Base-by-base conservation (phyloP, 2,888 invertebrate species). In the Hofmannophila pseudospretella region DNA sequence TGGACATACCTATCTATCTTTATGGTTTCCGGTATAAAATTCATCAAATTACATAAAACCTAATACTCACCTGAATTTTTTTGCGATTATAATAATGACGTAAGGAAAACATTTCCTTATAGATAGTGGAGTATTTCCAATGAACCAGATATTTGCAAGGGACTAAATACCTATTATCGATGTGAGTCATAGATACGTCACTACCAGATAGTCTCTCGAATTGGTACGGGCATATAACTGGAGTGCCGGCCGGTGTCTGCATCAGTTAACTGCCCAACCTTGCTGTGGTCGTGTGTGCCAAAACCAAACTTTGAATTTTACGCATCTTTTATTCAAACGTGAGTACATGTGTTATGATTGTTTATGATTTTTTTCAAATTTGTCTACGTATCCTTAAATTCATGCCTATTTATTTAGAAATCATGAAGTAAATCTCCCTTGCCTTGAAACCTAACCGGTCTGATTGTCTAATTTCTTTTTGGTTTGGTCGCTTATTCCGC, bases 101-200 rank as follows among this genome's bases (percentile, higher is more conserved):
- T 16, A 34, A 34, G 39, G 39, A 39, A 39, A 39, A 28, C 8
- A 22, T 27, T 32, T 11, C 32, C n/a, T n/a, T 4, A 32, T 28
- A 14, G 28, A 32, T 22, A 34, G 25, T 9, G 25, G n/a, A 13
- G 5, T 7, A 10, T 22, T 32, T 22, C 22, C 32, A 32, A 8
- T 22, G 22, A 20, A 30, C 9, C n/a, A 25, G 4, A 9, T 25
- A 9, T 8, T 20, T 25, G 9, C n/a, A 11, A 27, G 10, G 11
- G 7, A 27, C 5, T 27, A 12, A 11, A 27, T 27, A 12, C 13
- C 27, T 27, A 27, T 27, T 27, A 27, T 27, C 27, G n/a, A 2
- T 11, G 11, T 27, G 27, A 27, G 10, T 27, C 11, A 12, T 27
- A 10, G n/a, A 4, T 8, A 26, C 34, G 38, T 31, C 34, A 31